phyloP scores from a whole-genome alignment of 1,140 invertebrate genomes.

The Frieseomelitta varia region DNA sequence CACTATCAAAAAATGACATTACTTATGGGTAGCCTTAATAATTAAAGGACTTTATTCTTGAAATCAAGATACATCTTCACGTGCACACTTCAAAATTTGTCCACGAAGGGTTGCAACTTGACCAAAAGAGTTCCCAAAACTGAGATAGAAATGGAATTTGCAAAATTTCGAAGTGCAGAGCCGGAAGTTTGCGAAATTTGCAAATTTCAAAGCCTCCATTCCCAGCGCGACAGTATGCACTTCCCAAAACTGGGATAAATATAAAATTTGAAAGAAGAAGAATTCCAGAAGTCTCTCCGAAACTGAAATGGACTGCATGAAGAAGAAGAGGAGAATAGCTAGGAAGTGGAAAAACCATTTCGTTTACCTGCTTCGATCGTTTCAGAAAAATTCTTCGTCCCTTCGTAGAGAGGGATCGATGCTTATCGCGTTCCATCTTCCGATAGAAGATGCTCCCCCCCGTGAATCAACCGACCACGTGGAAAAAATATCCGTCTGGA shows the following conservation, averaged over 20 bases:
- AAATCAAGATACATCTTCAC: no score
- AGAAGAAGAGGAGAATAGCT: background rate
- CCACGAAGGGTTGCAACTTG: no score
- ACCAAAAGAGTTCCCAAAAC: no score
- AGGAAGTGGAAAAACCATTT: background rate
- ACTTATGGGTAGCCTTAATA: no score
- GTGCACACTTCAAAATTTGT: no score
- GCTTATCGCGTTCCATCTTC: background rate
- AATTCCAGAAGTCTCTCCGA: background rate
- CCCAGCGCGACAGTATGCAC: no score
- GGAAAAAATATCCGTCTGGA: slow-evolving; percentile 47
- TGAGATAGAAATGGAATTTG: no score
- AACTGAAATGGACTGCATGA: background rate
- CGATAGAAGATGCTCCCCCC: background rate
- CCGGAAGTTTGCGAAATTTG: no score
- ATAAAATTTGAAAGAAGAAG: background rate
- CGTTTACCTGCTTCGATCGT: background rate
- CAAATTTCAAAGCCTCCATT: no score
- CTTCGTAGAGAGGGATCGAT: background rate
- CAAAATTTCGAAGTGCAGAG: no score
- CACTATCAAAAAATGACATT: no score
- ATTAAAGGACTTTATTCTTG: no score
- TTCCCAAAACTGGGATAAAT: background rate
- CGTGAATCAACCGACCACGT: slow-evolving; percentile 50
- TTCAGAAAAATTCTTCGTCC: background rate